Evolutionary conservation across 53 echinoderm and acorn worm species (phyloP).

Genomic region (Hippasteria phrygiana): DNA sequence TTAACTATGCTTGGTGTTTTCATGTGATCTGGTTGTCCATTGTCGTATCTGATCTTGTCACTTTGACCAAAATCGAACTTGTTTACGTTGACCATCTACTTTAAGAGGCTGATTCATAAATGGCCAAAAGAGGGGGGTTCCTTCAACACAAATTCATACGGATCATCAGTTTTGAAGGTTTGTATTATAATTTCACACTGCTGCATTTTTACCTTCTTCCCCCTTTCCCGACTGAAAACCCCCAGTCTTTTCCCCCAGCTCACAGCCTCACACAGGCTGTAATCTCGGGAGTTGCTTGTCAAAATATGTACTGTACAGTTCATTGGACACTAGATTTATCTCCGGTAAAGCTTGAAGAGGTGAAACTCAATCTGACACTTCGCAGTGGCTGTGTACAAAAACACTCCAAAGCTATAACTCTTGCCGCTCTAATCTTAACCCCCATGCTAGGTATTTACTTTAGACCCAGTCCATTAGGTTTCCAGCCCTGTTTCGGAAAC

Average conservation of each 20-base stretch:
- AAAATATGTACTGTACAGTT: background rate
- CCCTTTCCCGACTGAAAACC: background rate
- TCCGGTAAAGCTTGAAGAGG: background rate
- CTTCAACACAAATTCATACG: too few species aligned
- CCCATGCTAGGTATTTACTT: background rate
- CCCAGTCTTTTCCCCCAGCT: background rate
- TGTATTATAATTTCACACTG: too few species aligned
- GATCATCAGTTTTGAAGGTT: too few species aligned
- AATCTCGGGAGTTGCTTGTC: background rate
- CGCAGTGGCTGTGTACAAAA: constrained; percentile 2
- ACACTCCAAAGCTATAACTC: constrained; percentile 20
- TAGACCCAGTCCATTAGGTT: background rate
- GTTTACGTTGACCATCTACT: too few species aligned
- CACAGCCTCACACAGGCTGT: background rate
- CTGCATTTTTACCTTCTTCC: too few species aligned
- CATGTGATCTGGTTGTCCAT: too few species aligned
- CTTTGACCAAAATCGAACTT: too few species aligned
- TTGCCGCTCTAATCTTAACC: background rate
- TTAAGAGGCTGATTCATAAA: too few species aligned
- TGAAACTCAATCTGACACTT: background rate
- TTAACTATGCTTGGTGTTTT: too few species aligned
- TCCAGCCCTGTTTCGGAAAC: background rate
- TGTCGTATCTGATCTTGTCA: too few species aligned
- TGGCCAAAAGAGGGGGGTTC: too few species aligned
- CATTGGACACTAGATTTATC: background rate